A percentile compares a stretch with the other conserved stretches of the same genome.
Evolutionary conservation across 2,113 vertebrate species (phyloP).

Genomic region (Nibea coibor): DNA sequence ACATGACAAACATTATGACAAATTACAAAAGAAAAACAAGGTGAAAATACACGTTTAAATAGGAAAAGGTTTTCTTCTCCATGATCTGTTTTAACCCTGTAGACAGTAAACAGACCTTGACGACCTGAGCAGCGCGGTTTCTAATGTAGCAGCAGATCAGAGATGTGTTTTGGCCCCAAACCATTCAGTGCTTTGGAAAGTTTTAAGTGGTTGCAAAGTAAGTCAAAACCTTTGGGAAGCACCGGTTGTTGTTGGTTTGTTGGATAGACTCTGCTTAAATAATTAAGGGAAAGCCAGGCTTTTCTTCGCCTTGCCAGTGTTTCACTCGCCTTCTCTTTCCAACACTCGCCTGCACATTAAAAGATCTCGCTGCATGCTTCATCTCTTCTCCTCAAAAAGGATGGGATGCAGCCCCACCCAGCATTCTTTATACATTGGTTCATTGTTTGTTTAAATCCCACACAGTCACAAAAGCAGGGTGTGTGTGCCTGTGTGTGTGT

Average conservation of each 20-base stretch:
- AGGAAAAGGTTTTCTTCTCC: not conserved
- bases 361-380: conserved; percentile 51
- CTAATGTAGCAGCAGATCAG: not conserved
- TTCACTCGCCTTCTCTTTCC: not conserved
- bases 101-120: not conserved
- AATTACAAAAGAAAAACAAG: not conserved
- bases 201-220: not conserved
- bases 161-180: not conserved
- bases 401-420: conserved; percentile 74
- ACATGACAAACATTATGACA: not conserved
- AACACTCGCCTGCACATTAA: conserved; percentile 17
- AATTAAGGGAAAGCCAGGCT: not conserved
- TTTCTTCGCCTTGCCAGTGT: conserved; percentile 3
- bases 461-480: conserved; percentile 69
- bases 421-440: conserved; percentile 76
- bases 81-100: not conserved
- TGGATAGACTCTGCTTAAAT: not conserved
- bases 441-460: conserved; percentile 79
- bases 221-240: not conserved
- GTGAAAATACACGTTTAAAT: not conserved
- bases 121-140: not conserved
- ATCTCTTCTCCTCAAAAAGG: conserved; percentile 58
- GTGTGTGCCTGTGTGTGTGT: conserved; percentile 11
- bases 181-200: not conserved
- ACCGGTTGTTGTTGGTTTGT: not conserved